Evolutionary conservation across 2,797 vertebrate genomes (phyloP), one percentile per base, ranked within the genome.

Genomic region (Chelon labrosus): DNA sequence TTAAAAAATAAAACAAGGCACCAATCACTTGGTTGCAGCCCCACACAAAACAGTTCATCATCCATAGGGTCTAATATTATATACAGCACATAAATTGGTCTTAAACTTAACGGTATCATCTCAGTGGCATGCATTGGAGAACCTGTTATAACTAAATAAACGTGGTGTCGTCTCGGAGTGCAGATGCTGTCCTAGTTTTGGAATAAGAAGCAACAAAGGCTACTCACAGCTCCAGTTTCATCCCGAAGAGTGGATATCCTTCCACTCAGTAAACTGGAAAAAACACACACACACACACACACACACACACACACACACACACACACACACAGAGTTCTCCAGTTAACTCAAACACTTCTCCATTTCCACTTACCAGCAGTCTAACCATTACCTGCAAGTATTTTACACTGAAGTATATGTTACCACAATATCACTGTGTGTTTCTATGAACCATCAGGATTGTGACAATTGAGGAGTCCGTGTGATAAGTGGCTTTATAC

Each of bases 181-280:
- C 16, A 50, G 38, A 77, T 42, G 8, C 44, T 76, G 68, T 39
- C 35, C 74, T 57, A 39, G 8, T 70, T 82, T 62, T 70, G 37
- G 7, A 68, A 65, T n/a, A 58, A 63, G 41, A 67, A 65, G 65
- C 44, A 68, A 84, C 59, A 73, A 72, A 73, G n/a, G 41, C 39
- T 76, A 98, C 98, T 98, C 88, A 99, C 98, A 88, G 98, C 98
- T 97, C 97, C 98, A 94, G 98, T 99, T 96, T 98, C 98, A 94
- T 99, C 98, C 82, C 97, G 95, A 77, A 99, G 96, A 52, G 97
- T 98, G 77, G 98, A 99, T 93, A 99, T 99, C 94, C 98, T 96
- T 89, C 98, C 98, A 87, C 98, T 99, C 82, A 99, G 96, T 91
- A 99, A 96, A 93, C 98, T 99, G 88, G 56, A 95, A 95, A 70